Conservation (phyloP, 2,797 vertebrate genomes). For the Nyctibius grandis region DNA sequence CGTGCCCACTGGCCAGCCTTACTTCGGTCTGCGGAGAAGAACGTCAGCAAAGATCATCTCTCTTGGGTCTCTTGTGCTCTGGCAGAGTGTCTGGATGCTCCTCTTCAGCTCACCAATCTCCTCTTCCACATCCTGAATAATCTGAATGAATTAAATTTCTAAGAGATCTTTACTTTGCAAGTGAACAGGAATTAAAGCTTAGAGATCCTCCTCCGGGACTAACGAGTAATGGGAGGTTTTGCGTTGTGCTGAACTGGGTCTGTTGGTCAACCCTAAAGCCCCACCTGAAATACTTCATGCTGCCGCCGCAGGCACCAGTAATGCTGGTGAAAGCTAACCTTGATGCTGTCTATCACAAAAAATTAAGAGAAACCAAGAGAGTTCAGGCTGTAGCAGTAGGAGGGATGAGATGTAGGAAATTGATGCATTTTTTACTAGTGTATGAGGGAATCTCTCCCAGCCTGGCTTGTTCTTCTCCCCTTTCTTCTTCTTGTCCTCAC, state of each 20-base stretch:
- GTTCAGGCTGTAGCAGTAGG: no score
- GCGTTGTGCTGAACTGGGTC: no score
- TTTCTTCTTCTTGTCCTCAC: not conserved
- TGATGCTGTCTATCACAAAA: no score
- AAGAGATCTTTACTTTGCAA: not conserved
- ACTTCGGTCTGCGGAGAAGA: conserved; percentile 43
- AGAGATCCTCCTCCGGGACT: not conserved
- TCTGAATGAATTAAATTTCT: conserved; percentile 23
- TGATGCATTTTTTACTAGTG: no score
- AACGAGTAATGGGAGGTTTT: no score
- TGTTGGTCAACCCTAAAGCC: not conserved
- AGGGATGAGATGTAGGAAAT: no score
- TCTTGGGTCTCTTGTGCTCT: not conserved
- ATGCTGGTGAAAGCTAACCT: no score
- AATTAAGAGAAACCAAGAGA: no score
- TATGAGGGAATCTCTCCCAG: not conserved
- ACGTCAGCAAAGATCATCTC: conserved; percentile 56
- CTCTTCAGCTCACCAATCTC: conserved; percentile 28
- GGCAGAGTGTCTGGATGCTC: conserved; percentile 15
- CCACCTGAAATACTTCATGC: conserved; percentile 58
- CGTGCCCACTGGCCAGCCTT: not conserved
- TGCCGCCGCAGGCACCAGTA: conserved; percentile 66
- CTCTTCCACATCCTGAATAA: conserved; percentile 26
- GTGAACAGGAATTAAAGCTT: not conserved
- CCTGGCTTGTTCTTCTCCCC: not conserved